Base-by-base conservation (phyloP, 2,113 vertebrate genomes). In the Sebastes fasciatus region DNA sequence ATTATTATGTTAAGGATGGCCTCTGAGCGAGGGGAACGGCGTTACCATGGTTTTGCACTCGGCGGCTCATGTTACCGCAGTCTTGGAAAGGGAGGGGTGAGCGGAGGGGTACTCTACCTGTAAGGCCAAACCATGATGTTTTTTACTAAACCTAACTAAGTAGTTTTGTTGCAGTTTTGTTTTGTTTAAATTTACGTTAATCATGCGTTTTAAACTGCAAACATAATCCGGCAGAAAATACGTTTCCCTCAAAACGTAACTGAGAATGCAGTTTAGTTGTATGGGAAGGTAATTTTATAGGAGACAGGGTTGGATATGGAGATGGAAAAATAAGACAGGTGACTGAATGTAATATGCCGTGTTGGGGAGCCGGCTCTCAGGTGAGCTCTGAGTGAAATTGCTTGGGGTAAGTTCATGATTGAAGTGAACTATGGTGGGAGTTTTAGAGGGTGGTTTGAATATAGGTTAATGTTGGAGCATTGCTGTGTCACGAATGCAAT, bases 261-360 rank as follows among this genome's bases (percentile, higher is more conserved):
- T 60, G 21, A 60, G 12, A 26, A 60, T 60, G 21, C 5, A 26
- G 57, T 60, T 57, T 21, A 57, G n/a, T 21, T n/a, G 26, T 26
- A 26, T 26, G 26, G 26, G 26, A 26, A 26, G 26, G 26, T 26
- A 3, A 26, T 26, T 26, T 26, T 26, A 2, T 26, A 3, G 26
- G 6, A 55, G 7, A n/a, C 19, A n/a, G 1, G 54, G 54, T 55
- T n/a, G 54, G 34, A 65, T 64, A 74, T 48, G 21, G 21, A 51
- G 74, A 66, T 70, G 19, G 65, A 23, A 43, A 73, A 80, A 42
- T 70, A 51, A 34, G 34, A n/a, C 6, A 6, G 70, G 6, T 40
- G 26, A 34, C 49, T 14, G 26, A 71, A 62, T 45, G 3, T 51
- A 61, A 51, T 42, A 16, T 16, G 34, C 58, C 2, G 8, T 45